A percentile compares a stretch with the other conserved stretches of the same genome.
Evolutionary conservation across 2,888 invertebrate genomes (phyloP).

Genomic region (Nomada fabriciana): DNA sequence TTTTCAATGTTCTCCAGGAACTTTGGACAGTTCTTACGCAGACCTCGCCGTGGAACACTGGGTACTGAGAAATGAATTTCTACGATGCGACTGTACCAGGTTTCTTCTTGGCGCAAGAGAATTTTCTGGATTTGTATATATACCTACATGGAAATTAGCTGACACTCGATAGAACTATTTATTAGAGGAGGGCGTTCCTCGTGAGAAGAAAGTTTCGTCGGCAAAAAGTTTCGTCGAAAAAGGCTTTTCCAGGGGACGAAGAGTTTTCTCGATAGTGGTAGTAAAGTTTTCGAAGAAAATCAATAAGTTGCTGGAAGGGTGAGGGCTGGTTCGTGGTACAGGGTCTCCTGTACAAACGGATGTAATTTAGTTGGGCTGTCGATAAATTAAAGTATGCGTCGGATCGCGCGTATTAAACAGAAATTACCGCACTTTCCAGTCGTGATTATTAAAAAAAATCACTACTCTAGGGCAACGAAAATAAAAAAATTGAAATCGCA

Average conservation of each 20-base stretch:
- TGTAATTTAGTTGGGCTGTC: slow-evolving; percentile 28
- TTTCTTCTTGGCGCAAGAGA: too few relatives aligned
- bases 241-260: slow-evolving; percentile 16
- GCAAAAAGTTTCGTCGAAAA: slow-evolving; percentile 20
- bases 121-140: too few relatives aligned
- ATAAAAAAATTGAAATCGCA: slow-evolving; percentile 50
- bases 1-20: neutral
- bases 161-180: slow-evolving; percentile 29
- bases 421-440: neutral
- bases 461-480: neutral
- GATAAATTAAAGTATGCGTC: too few relatives aligned
- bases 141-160: slow-evolving; percentile 32
- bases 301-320: slow-evolving; percentile 25
- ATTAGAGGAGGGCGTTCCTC: slow-evolving; percentile 9
- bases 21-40: slow-evolving; percentile 8
- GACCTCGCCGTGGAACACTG: neutral
- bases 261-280: neutral
- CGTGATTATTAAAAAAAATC: neutral
- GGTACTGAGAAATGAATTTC: neutral
- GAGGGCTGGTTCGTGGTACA: neutral
- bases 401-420: neutral
- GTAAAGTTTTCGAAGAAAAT: slow-evolving; percentile 33
- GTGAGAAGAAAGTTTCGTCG: slow-evolving; percentile 7
- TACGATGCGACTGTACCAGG: neutral
- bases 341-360: neutral